Evolutionary conservation across 1,140 invertebrate genomes (phyloP).

Genomic region (Maniola jurtina): DNA sequence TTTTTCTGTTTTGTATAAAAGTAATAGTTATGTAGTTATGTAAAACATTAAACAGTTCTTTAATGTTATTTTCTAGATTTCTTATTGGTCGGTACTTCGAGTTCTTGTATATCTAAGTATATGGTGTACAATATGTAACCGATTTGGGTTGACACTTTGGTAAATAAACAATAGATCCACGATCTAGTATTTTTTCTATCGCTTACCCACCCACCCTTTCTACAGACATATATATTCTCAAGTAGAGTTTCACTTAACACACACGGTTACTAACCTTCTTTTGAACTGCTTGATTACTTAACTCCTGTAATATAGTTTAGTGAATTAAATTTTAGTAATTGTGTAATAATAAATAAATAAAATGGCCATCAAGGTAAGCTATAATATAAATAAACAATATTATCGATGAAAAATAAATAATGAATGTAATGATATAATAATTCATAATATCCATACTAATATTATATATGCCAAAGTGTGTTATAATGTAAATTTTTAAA

Average conservation of each 20-base stretch:
- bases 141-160: constrained; percentile 18
- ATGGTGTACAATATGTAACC: too few species aligned
- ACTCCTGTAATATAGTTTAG: constrained; percentile 30
- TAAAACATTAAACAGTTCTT: too few species aligned
- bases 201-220: constrained; percentile 37
- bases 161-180: constrained; percentile 24
- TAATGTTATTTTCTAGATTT: too few species aligned
- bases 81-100: too few species aligned
- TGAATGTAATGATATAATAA: too few species aligned
- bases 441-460: too few species aligned
- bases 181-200: constrained; percentile 18
- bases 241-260: constrained; percentile 48
- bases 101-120: too few species aligned
- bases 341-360: constrained; percentile 33
- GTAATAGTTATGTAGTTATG: too few species aligned
- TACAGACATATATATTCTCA: constrained; percentile 50
- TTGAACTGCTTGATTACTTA: constrained; percentile 1
- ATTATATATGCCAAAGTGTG: too few species aligned
- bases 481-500: too few species aligned
- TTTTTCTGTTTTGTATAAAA: too few species aligned
- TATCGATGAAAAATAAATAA: not conserved
- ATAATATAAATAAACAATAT: not conserved
- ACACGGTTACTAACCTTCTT: constrained; percentile 44
- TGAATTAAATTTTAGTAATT: constrained; percentile 35
- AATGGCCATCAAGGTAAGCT: constrained; percentile 59